Base-by-base conservation (phyloP, 2,113 vertebrate species). In the Cololabis saira region DNA sequence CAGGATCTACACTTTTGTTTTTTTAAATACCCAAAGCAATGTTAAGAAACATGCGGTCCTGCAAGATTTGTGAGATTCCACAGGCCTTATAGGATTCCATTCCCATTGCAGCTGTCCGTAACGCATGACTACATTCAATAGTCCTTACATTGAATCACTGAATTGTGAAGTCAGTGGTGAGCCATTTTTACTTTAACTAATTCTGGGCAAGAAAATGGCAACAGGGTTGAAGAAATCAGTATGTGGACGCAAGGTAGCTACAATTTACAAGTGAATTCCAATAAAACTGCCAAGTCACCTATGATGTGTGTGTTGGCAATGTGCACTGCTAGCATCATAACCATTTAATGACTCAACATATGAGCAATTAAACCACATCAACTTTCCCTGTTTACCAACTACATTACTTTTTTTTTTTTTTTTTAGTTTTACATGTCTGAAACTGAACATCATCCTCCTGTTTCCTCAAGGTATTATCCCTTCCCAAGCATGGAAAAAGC, bases 341-440 rank as follows among this genome's bases (percentile, higher is more conserved):
- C 21, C 7, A 30, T 5, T 59, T 61, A 18, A 30, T 12, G 1
- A 19, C 3, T 61, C 14, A 47, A 27, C 0, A 2, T 47, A 12
- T 42, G 22, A 52, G n/a, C 57, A 24, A 3, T 19, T 12, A 65
- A 47, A 61, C 21, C 12, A 33, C 50, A 16, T 41, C 61, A 55
- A 22, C 15, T 48, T 43, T 16, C 12, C 18, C 18, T 13, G 10
- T 64, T 68, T 40, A 54, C 14, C 18, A 37, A 33, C 12, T 33
- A 37, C 12, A 61, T 21, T 19, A 49, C 27, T n/a, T 49, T 61
- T 27, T 16, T 2, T 14, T 7, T 10, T 60, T 21, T 43, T 12
- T 17, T 62, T 22, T 2, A 40, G 17, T 15, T 45, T 8, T 48
- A 17, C 5, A 16, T 21, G 33, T 43, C 21, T 37, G 6, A 37